Percentiles rank a stretch among this genome's conserved stretches.
These are phyloP conservation scores for Brachionus rubens DNA, from an alignment of 1,140 invertebrate genomes.

Conservation along the genomic window DNA sequence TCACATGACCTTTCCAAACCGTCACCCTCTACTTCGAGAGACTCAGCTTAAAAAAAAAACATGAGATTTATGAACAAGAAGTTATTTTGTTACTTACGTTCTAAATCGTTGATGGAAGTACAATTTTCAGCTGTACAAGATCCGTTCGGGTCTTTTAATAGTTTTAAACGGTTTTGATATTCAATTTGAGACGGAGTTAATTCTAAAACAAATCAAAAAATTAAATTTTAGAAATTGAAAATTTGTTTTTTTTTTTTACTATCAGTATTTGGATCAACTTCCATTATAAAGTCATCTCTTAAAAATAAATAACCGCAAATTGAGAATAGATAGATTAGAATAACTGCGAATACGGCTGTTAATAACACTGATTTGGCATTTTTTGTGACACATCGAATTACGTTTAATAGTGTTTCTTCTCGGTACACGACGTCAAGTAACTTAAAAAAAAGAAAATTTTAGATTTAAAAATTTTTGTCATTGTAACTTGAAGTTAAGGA, in stretches of 20 bases:
- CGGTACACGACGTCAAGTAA: conserved; percentile 83
- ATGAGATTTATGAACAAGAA: too few relatives aligned
- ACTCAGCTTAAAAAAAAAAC: too few relatives aligned
- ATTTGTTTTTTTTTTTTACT: too few relatives aligned
- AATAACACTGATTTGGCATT: conserved; percentile 96
- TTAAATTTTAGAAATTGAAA: background rate
- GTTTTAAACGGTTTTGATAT: background rate
- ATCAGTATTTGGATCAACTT: conserved; percentile 50
- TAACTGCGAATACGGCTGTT: conserved; percentile 91
- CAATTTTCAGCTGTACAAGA: conserved; percentile 1
- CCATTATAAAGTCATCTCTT: conserved; percentile 88
- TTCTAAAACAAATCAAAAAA: conserved; percentile 7
- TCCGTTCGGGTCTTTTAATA: background rate
- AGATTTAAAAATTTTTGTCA: background rate
- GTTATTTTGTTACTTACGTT: background rate
- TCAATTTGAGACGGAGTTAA: background rate
- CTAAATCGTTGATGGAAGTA: background rate
- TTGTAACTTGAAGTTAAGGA: too few relatives aligned
- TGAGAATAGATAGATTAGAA: conserved; percentile 97
- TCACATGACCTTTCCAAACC: conserved; percentile 84
- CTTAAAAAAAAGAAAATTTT: background rate
- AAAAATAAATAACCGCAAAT: conserved; percentile 98
- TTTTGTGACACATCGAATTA: conserved; percentile 88
- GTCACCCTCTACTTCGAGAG: conserved; percentile 53
- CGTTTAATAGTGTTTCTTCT: conserved; percentile 95